Evolutionary conservation across 2,797 vertebrate species (phyloP).

Genomic region (Podargus strigoides): DNA sequence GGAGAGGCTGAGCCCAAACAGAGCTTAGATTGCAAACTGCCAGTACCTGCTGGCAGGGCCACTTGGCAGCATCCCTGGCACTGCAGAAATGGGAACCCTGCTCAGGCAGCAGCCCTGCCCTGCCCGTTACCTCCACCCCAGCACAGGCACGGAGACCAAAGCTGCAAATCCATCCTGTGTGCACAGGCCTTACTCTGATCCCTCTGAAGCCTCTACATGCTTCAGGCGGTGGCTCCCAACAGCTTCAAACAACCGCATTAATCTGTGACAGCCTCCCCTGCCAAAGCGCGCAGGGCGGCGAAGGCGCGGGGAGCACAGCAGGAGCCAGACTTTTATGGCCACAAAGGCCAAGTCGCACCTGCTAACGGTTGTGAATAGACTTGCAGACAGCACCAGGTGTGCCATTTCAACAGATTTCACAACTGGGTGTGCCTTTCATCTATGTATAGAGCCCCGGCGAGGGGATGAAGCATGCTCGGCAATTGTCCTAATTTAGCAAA

Average conservation of each 20-base stretch:
- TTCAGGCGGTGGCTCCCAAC: neutral
- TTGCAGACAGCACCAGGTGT: slow-evolving; percentile 66
- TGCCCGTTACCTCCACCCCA: neutral
- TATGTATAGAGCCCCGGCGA: slow-evolving; percentile 47
- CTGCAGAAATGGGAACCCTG: neutral
- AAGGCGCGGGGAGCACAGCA: neutral
- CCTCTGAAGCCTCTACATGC: neutral
- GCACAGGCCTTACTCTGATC: neutral
- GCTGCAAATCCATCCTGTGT: neutral
- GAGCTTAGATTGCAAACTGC: rapidly evolving
- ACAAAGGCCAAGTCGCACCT: slow-evolving; percentile 58
- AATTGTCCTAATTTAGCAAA: slow-evolving; percentile 51
- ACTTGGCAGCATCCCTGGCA: neutral
- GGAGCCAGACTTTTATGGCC: slow-evolving; percentile 41
- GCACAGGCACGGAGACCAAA: neutral
- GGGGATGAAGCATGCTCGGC: neutral
- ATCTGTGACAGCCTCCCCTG: neutral
- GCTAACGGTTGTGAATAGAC: slow-evolving; percentile 44
- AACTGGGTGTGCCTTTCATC: slow-evolving; percentile 53
- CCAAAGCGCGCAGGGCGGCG: neutral
- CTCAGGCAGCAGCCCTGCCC: neutral
- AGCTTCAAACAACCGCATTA: neutral
- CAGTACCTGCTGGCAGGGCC: neutral
- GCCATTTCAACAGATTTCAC: slow-evolving; percentile 31
- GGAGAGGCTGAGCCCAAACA: neutral